Conservation (phyloP, 2,888 invertebrate species). For the Morpho helenor region DNA sequence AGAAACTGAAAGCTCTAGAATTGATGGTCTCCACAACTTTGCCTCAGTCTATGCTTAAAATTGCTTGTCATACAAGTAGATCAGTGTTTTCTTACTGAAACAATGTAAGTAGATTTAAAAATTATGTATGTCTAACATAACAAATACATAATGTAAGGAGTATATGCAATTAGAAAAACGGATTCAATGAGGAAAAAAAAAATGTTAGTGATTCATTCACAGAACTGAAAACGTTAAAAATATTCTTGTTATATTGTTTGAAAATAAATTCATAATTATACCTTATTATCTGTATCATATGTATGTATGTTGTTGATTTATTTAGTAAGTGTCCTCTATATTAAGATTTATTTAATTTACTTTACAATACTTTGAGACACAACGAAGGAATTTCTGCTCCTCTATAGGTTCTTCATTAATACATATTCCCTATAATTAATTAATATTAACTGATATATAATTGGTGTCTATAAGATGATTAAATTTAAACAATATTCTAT, state of each 20-base stretch:
- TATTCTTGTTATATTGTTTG: slow-evolving; percentile 76
- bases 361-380: slow-evolving; percentile 49
- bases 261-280: slow-evolving; percentile 59
- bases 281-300: slow-evolving; percentile 66
- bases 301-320: slow-evolving; percentile 75
- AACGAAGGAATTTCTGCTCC: slow-evolving; percentile 55
- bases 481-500: slow-evolving; percentile 42
- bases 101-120: slow-evolving; percentile 20
- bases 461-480: slow-evolving; percentile 70
- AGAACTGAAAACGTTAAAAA: slow-evolving; percentile 77
- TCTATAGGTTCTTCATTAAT: slow-evolving; percentile 42
- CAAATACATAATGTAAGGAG: slow-evolving; percentile 30
- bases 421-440: slow-evolving; percentile 51
- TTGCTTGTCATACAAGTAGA: slow-evolving; percentile 57
- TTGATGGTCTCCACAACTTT: slow-evolving; percentile 18
- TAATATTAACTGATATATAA: slow-evolving; percentile 50
- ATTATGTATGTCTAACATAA: slow-evolving; percentile 24
- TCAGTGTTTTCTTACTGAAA: slow-evolving; percentile 33
- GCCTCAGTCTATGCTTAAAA: slow-evolving; percentile 54
- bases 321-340: slow-evolving; percentile 66
- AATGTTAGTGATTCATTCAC: slow-evolving; percentile 77
- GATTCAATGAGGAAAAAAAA: slow-evolving; percentile 45
- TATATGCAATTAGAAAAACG: slow-evolving; percentile 34
- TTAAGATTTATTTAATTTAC: slow-evolving; percentile 34
- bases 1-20: slow-evolving; percentile 12